phyloP scores from a whole-genome alignment of 2,113 vertebrate genomes.

The Python bivittatus region DNA sequence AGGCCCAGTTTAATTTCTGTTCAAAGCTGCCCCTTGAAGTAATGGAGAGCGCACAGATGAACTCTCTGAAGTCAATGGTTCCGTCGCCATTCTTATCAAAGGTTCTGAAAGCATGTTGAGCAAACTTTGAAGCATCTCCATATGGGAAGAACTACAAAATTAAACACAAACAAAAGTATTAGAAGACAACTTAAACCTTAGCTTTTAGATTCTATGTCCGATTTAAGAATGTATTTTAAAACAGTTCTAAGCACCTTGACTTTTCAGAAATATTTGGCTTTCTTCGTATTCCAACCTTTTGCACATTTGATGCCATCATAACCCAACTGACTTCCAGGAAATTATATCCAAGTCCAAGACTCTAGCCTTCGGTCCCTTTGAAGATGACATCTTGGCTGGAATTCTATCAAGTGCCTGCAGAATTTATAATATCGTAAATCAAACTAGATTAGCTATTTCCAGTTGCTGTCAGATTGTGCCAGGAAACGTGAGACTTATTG shows the following conservation, averaged over 20 bases:
- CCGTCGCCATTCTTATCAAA: conserved; percentile 97
- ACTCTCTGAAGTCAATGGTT: conserved; percentile 99
- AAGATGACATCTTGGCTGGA: conserved; percentile 6
- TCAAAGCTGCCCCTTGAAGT: conserved; percentile 97
- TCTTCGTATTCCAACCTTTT: neutral
- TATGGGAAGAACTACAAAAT: conserved; percentile 93
- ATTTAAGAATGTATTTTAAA: neutral
- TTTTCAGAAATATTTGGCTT: neutral
- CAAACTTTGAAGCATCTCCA: conserved; percentile 97
- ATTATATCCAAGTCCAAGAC: neutral
- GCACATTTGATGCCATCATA: neutral
- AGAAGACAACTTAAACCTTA: neutral
- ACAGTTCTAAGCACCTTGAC: neutral
- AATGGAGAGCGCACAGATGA: conserved; percentile 97
- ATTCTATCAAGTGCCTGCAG: conserved; percentile 10
- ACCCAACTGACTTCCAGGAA: neutral
- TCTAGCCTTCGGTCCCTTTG: conserved; percentile 4
- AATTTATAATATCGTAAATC: neutral
- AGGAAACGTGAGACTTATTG: neutral
- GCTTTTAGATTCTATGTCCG: neutral
- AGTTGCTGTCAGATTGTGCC: neutral
- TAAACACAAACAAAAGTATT: conserved; percentile 11
- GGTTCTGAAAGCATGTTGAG: conserved; percentile 97
- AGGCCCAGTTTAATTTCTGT: conserved; percentile 99
- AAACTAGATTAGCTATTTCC: neutral